phyloP scores from a whole-genome alignment of 1,140 invertebrate genomes.

The Tetragonula clypearis region DNA sequence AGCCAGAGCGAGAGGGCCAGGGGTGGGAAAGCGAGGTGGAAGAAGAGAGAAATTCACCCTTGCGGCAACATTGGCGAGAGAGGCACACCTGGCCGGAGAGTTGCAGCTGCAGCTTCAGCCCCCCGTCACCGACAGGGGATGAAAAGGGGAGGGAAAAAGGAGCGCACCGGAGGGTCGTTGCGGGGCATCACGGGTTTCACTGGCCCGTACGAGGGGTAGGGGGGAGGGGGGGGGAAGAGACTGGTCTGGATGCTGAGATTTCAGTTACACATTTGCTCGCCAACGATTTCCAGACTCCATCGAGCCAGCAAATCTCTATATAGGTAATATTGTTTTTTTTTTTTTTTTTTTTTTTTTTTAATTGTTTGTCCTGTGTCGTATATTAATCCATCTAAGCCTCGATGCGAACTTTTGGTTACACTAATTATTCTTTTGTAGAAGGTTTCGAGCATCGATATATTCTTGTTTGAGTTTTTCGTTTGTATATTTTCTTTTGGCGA shows the following conservation, averaged over 20 bases:
- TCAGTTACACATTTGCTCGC: constrained; percentile 73
- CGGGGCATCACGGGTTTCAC: constrained; percentile 57
- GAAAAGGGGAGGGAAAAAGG: constrained; percentile 74
- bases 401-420: not conserved
- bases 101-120: constrained; percentile 77
- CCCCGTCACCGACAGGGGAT: constrained; percentile 76
- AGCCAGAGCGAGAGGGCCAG: not conserved
- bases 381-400: not conserved
- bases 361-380: not conserved
- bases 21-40: not conserved
- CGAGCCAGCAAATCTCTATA: constrained; percentile 28
- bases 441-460: not conserved
- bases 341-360: too few species aligned
- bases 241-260: constrained; percentile 76
- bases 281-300: constrained; percentile 58
- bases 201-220: constrained; percentile 25
- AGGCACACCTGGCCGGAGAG: constrained; percentile 78
- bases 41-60: constrained; percentile 60
- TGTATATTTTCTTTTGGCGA: too few species aligned
- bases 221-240: constrained; percentile 33
- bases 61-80: constrained; percentile 75
- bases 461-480: not conserved
- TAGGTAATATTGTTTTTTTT: constrained; percentile 15
- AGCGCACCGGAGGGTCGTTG: constrained; percentile 65
- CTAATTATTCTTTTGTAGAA: not conserved